These are phyloP conservation scores for Sphinx pinastri DNA, from an alignment of 2,888 invertebrate species.

Conservation along the genomic window DNA sequence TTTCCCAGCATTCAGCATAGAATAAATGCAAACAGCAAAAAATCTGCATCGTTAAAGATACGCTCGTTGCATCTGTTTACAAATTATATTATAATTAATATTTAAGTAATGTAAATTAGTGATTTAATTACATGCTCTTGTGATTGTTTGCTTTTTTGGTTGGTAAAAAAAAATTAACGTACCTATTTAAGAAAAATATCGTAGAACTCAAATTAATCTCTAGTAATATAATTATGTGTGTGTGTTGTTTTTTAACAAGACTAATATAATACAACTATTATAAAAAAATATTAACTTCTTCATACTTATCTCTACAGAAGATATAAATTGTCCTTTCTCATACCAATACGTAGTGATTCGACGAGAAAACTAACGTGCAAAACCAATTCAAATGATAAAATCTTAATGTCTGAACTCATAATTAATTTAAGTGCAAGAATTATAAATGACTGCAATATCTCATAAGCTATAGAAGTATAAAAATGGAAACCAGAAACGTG, in stretches of 20 bases:
- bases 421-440: neutral
- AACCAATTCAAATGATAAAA: neutral
- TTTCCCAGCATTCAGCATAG: no score
- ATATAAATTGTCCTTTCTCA: no score
- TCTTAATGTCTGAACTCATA: neutral
- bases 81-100: neutral
- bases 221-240: neutral
- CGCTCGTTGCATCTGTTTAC: conserved; percentile 10
- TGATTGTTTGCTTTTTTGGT: neutral
- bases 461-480: neutral
- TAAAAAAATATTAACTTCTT: no score
- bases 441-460: neutral
- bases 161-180: no score
- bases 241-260: no score
- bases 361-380: neutral
- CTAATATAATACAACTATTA: no score
- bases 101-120: conserved; percentile 16
- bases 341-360: no score
- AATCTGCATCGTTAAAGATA: neutral
- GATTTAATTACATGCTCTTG: neutral
- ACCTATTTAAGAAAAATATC: no score
- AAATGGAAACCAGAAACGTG: neutral
- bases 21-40: no score
- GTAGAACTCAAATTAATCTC: no score
- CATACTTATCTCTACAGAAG: no score